Evolutionary conservation across 2,888 invertebrate genomes (phyloP), one percentile per base, ranked within the genome.

Genomic region (Cephus runcator): DNA sequence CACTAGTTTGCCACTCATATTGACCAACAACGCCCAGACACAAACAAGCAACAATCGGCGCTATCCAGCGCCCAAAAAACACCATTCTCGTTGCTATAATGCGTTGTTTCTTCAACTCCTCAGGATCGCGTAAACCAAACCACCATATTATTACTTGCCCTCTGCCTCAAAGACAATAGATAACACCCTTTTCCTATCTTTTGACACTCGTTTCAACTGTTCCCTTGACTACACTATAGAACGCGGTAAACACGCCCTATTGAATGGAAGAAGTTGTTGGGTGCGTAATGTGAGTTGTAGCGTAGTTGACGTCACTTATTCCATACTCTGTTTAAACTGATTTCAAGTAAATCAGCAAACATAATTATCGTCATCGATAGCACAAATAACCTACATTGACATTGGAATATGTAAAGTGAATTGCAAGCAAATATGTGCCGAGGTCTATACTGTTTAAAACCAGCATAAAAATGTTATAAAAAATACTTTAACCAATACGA

Each of bases 1-100:
- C 99, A 79, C 96, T 94, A 33, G 95, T 92, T 92, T 98, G 97
- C 98, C 98, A 99, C 88, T 97, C 97, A 89, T 96, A 97, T 90
- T 98, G 98, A 34, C 95, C 96, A 92, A 94, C 94, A 93, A 95
- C 95, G 93, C 95, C 95, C 94, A 93, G 90, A 76, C 85, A 88
- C 78, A 88, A 83, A 76, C 84, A 87, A 69, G 82, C 82, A 78
- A 86, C 82, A 35, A 85, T 79, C 77, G 87, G 40, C 76, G 79
- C 75, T 73, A 36, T 68, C 78, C 75, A 76, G 71, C 77, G 76
- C 80, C 75, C 15, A 75, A 40, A 23, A 71, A 23, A 12, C 71
- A 34, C 34, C 71, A 71, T 71, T 71, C 31, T 71, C 4, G 31
- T 31, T 34, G n/a, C 15, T 71, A 23, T 15, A 9, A 40, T 15